These are phyloP conservation scores for Agriopis aurantiaria DNA, from an alignment of 2,888 invertebrate genomes.

Conservation along the genomic window DNA sequence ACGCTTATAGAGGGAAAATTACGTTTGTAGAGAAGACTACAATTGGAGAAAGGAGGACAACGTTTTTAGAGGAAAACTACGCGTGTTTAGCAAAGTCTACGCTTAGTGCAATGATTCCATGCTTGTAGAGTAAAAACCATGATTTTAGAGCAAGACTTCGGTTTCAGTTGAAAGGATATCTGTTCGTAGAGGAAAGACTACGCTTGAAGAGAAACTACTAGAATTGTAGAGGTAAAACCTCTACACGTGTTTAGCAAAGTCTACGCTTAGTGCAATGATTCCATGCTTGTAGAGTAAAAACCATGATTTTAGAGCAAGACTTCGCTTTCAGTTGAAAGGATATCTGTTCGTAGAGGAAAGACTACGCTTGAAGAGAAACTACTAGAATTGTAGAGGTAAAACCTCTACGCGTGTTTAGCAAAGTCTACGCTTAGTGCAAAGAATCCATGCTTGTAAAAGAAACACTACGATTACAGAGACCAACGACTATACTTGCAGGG, in stretches of 20 bases:
- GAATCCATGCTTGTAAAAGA: background rate
- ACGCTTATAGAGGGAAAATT: no score
- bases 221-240: no score
- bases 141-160: no score
- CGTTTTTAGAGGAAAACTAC: no score
- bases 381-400: no score
- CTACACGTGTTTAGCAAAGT: no score
- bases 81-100: no score
- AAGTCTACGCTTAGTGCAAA: background rate
- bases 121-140: background rate
- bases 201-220: background rate
- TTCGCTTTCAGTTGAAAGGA: background rate
- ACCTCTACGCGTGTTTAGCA: no score
- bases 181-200: background rate
- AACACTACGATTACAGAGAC: no score
- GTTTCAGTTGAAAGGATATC: background rate
- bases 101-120: background rate
- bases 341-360: background rate
- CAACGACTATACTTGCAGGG: background rate
- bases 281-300: background rate
- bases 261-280: background rate
- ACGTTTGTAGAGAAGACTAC: no score
- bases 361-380: background rate
- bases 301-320: no score
- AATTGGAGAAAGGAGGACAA: no score